phyloP scores from a whole-genome alignment of 2,888 invertebrate genomes.

The Corbicula japonica region DNA sequence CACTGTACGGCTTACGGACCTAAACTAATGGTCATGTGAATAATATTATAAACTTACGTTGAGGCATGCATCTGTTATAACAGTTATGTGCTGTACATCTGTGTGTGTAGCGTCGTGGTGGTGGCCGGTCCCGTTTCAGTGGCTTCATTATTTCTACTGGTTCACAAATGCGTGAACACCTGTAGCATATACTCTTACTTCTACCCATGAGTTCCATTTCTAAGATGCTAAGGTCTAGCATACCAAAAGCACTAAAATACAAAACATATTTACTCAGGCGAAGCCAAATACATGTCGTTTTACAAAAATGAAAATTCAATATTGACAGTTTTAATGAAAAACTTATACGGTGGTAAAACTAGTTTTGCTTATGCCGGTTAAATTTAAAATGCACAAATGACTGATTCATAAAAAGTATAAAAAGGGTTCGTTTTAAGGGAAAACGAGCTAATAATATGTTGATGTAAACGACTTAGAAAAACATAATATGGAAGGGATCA shows the following conservation, averaged over 20 bases:
- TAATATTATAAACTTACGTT: conserved; percentile 2
- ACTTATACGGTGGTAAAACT: too few relatives aligned
- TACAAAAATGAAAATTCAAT: not conserved
- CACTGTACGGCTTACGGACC: too few relatives aligned
- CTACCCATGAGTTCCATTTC: conserved; percentile 11
- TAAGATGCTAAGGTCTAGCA: conserved; percentile 39
- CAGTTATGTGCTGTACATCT: conserved; percentile 53
- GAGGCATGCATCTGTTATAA: conserved; percentile 18
- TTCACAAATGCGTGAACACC: conserved; percentile 11
- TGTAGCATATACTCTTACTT: conserved; percentile 42
- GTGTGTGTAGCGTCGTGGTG: conserved; percentile 12
- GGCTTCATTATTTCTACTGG: conserved; percentile 36
- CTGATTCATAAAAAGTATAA: too few relatives aligned
- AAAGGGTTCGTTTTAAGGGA: too few relatives aligned
- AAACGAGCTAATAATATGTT: too few relatives aligned
- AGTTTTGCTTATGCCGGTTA: too few relatives aligned
- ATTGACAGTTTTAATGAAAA: too few relatives aligned
- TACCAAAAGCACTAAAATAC: conserved; percentile 48
- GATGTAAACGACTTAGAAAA: too few relatives aligned
- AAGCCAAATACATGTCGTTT: not conserved
- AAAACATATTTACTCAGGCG: not conserved
- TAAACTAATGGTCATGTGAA: too few relatives aligned
- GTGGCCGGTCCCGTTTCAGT: conserved; percentile 2
- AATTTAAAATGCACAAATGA: too few relatives aligned
- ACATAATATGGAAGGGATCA: too few relatives aligned